These are phyloP conservation scores for Megastigmus dorsalis DNA, from an alignment of 2,888 invertebrate genomes.

Conservation along the genomic window DNA sequence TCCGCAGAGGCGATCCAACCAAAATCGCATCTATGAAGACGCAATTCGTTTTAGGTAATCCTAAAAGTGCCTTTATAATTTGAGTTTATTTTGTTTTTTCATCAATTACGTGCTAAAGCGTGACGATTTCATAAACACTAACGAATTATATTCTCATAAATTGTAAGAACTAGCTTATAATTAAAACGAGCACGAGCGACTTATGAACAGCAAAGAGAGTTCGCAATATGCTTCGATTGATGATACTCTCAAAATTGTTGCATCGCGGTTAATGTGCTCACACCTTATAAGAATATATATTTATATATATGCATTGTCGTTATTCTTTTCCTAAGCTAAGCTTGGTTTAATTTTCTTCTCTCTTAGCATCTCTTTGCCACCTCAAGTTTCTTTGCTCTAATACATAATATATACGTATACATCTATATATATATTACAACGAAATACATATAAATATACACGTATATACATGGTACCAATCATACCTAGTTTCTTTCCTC, in stretches of 20 bases:
- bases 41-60: constrained; percentile 35
- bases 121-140: constrained; percentile 47
- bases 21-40: constrained; percentile 28
- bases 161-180: constrained; percentile 46
- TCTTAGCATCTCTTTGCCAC: constrained; percentile 43
- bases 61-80: constrained; percentile 27
- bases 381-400: constrained; percentile 34
- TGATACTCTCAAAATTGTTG: constrained; percentile 33
- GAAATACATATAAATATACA: constrained; percentile 41
- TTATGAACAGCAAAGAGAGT: constrained; percentile 41
- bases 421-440: constrained; percentile 23
- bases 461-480: constrained; percentile 39
- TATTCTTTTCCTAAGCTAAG: constrained; percentile 56
- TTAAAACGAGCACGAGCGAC: constrained; percentile 32
- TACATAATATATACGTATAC: constrained; percentile 30
- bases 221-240: not conserved
- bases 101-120: constrained; percentile 49
- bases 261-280: constrained; percentile 29
- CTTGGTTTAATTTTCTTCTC: constrained; percentile 46
- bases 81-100: not conserved
- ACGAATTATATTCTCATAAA: constrained; percentile 52
- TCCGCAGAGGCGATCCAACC: constrained; percentile 57
- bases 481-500: constrained; percentile 52
- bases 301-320: constrained; percentile 31
- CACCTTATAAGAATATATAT: constrained; percentile 60